Percentiles rank a stretch among this genome's conserved stretches.
Conservation (phyloP, 1,140 invertebrate genomes). For the Hylaeus anthracinus region DNA sequence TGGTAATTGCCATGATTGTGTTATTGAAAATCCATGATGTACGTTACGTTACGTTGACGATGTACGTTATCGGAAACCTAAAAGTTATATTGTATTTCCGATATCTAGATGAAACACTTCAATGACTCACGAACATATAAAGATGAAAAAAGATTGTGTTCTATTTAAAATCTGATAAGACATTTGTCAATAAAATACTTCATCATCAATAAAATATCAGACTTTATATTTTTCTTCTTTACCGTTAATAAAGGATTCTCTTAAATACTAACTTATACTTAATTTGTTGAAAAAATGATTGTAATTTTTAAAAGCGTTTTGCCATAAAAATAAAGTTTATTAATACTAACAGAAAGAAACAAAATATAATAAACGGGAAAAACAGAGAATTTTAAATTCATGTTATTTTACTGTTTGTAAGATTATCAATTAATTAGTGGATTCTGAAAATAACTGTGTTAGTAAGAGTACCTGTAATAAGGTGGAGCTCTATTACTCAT, state of each 20-base stretch:
- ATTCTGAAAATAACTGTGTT: neutral
- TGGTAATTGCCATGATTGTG: constrained; percentile 38
- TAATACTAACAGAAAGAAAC: neutral
- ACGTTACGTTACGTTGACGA: neutral
- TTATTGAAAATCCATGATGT: constrained; percentile 3
- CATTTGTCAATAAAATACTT: constrained; percentile 30
- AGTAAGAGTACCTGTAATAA: constrained; percentile 32
- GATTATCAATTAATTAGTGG: constrained; percentile 17
- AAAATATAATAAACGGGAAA: neutral
- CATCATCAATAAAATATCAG: neutral
- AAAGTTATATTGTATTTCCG: neutral
- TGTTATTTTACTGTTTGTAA: constrained; percentile 1
- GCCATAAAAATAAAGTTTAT: neutral
- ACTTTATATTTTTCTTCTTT: neutral
- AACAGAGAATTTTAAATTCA: neutral
- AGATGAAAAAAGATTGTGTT: constrained; percentile 53
- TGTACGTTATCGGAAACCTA: constrained; percentile 7
- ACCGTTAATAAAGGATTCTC: neutral
- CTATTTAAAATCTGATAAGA: constrained; percentile 63
- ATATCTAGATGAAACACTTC: constrained; percentile 24
- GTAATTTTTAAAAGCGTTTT: neutral
- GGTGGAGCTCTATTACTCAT: constrained; percentile 69
- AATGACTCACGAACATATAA: constrained; percentile 54
- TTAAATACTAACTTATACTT: neutral
- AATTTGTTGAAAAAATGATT: constrained; percentile 5